A percentile compares a stretch with the other conserved stretches of the same genome.
These are phyloP conservation scores for Musca vetustissima DNA, from an alignment of 1,140 invertebrate species.

Conservation along the genomic window DNA sequence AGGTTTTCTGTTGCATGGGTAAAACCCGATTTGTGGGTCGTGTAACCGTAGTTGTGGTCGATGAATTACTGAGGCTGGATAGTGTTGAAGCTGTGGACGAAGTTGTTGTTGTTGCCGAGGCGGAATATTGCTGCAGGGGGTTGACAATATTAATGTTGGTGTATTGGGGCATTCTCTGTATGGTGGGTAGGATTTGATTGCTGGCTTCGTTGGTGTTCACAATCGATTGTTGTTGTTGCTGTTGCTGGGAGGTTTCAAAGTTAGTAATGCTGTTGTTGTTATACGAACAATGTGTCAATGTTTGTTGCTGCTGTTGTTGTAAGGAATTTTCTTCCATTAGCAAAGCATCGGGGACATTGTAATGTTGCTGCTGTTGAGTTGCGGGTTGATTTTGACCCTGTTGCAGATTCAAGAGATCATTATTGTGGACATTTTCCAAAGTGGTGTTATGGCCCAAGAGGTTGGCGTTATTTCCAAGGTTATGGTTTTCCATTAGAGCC, in stretches of 20 bases:
- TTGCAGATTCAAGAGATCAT: too few species aligned
- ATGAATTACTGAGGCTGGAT: slow-evolving; percentile 9
- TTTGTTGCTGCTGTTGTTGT: neutral
- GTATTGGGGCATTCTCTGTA: slow-evolving; percentile 12
- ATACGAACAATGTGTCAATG: neutral
- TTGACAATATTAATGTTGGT: slow-evolving; percentile 58
- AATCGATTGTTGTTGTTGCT: slow-evolving; percentile 8
- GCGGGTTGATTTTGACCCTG: neutral
- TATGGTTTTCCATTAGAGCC: too few species aligned
- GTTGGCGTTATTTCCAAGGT: too few species aligned
- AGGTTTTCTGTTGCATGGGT: slow-evolving; percentile 64
- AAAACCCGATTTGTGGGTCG: slow-evolving; percentile 74
- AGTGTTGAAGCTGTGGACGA: slow-evolving; percentile 15
- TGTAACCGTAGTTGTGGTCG: slow-evolving; percentile 40
- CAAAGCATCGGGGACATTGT: slow-evolving; percentile 4
- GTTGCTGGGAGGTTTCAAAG: neutral
- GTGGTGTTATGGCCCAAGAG: neutral
- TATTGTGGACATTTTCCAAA: too few species aligned
- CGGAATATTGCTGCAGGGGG: slow-evolving; percentile 58
- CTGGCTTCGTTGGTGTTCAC: neutral
- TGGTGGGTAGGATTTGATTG: slow-evolving; percentile 7
- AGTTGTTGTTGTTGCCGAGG: slow-evolving; percentile 37
- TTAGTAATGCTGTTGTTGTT: neutral
- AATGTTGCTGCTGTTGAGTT: slow-evolving; percentile 6
- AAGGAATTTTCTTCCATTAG: neutral